phyloP scores from a whole-genome alignment of 53 echinoderm and acorn worm genomes.

The Antedon mediterranea region DNA sequence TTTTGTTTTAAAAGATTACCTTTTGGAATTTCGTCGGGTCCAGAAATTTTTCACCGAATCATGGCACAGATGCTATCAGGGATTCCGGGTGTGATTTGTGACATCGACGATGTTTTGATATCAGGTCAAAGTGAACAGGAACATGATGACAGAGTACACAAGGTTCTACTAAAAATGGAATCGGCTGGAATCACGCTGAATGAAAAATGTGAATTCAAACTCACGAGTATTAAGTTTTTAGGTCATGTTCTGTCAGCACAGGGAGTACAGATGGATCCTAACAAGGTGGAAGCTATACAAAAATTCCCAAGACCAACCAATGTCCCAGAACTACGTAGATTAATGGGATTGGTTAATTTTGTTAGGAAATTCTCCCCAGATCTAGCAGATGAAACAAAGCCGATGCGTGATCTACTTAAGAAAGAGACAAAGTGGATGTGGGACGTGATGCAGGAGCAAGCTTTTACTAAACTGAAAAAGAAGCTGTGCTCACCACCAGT shows the following conservation, averaged over 20 bases:
- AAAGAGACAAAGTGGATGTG: background rate
- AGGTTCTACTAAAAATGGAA: background rate
- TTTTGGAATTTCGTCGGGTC: constrained; percentile 32
- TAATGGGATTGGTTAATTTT: background rate
- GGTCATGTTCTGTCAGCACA: constrained; percentile 7
- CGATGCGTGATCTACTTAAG: background rate
- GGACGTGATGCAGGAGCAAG: background rate
- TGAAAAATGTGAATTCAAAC: constrained; percentile 26
- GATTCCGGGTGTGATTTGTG: constrained; percentile 34
- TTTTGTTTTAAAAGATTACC: constrained; percentile 31
- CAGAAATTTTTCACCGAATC: constrained; percentile 29
- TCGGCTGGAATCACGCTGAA: constrained; percentile 6
- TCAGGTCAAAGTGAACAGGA: constrained; percentile 15
- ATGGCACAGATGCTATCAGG: constrained; percentile 3
- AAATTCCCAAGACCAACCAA: constrained; percentile 22
- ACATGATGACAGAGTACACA: background rate
- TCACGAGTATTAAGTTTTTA: constrained; percentile 10
- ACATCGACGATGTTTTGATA: constrained; percentile 45
- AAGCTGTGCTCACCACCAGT: background rate
- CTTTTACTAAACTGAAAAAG: background rate
- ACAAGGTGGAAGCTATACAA: constrained; percentile 25
- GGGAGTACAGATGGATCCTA: constrained; percentile 15
- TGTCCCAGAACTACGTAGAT: constrained; percentile 13
- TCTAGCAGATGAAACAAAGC: background rate
- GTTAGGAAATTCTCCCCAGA: background rate